Percentiles rank a stretch among this genome's conserved stretches.
These are phyloP conservation scores for Metridium senile DNA, from an alignment of 92 coral and sea anemone species.

Conservation along the genomic window DNA sequence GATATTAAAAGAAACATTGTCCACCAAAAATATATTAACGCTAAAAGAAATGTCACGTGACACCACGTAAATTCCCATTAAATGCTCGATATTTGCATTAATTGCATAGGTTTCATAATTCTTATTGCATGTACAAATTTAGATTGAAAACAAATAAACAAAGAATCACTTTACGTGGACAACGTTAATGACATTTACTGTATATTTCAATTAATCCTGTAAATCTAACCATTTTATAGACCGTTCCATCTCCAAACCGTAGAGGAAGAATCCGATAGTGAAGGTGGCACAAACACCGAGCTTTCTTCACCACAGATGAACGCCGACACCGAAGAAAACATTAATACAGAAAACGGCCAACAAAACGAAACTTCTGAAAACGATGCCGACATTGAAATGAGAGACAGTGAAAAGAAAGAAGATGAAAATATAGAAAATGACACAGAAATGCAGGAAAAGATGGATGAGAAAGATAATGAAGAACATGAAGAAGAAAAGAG, in stretches of 20 bases:
- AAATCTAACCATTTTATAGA: neutral
- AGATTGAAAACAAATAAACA: no score
- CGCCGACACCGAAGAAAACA: slow-evolving; percentile 17
- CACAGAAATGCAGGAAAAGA: neutral
- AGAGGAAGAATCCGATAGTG: slow-evolving; percentile 36
- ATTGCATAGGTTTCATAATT: no score
- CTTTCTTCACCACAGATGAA: slow-evolving; percentile 2
- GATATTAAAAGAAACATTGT: no score
- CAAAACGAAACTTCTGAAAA: no score
- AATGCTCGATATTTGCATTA: no score
- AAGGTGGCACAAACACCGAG: slow-evolving; percentile 17
- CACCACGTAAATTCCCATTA: no score
- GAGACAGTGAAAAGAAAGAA: slow-evolving; percentile 33
- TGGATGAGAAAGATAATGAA: slow-evolving; percentile 9
- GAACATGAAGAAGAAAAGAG: slow-evolving; percentile 17
- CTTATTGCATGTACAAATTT: no score
- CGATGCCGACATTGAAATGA: slow-evolving; percentile 44
- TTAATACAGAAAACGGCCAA: no score
- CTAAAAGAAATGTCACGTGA: no score
- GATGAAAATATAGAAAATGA: slow-evolving; percentile 23
- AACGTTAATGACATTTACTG: no score
- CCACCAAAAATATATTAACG: no score
- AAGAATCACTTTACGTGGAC: no score
- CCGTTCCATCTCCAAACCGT: slow-evolving; percentile 23
- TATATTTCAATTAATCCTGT: neutral